These are phyloP conservation scores for Andricus curvator DNA, from an alignment of 2,888 invertebrate genomes.

Conservation along the genomic window DNA sequence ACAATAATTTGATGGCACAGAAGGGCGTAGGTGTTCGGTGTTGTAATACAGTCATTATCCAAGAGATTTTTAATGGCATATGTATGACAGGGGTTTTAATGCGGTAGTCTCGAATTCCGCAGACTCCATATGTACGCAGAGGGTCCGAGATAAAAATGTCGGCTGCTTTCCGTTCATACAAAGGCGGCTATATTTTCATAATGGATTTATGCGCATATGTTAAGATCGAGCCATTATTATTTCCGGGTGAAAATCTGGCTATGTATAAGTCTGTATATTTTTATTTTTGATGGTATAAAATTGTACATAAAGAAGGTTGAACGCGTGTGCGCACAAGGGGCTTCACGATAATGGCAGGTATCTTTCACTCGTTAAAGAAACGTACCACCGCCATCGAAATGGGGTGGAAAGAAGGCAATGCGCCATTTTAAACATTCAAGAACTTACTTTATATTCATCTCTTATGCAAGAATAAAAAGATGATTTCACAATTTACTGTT, in stretches of 20 bases:
- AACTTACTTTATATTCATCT: slow-evolving; percentile 26
- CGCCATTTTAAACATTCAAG: slow-evolving; percentile 35
- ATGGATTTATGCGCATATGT: slow-evolving; percentile 78
- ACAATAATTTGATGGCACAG: slow-evolving; percentile 34
- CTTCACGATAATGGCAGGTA: slow-evolving; percentile 33
- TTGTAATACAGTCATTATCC: slow-evolving; percentile 37
- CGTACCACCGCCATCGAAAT: slow-evolving; percentile 28
- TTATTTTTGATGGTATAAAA: not conserved
- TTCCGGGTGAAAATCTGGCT: slow-evolving; percentile 51
- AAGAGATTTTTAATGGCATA: slow-evolving; percentile 67
- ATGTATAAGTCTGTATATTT: slow-evolving; percentile 44
- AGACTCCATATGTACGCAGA: slow-evolving; percentile 69
- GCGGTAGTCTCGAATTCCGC: slow-evolving; percentile 60
- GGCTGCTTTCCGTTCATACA: slow-evolving; percentile 60
- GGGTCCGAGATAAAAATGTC: slow-evolving; percentile 61
- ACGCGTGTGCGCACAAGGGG: slow-evolving; percentile 34
- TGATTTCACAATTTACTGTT: not conserved
- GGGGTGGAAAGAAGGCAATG: slow-evolving; percentile 26
- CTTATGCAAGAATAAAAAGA: not conserved
- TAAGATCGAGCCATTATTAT: slow-evolving; percentile 73
- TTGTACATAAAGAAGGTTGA: not conserved
- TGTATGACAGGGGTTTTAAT: slow-evolving; percentile 64
- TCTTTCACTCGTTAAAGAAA: slow-evolving; percentile 34
- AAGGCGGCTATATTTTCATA: slow-evolving; percentile 74
- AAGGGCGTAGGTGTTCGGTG: slow-evolving; percentile 26